Evolutionary conservation across 35 echinoderm and acorn worm genomes (phyloP).

Genomic region (Lytechinus pictus): DNA sequence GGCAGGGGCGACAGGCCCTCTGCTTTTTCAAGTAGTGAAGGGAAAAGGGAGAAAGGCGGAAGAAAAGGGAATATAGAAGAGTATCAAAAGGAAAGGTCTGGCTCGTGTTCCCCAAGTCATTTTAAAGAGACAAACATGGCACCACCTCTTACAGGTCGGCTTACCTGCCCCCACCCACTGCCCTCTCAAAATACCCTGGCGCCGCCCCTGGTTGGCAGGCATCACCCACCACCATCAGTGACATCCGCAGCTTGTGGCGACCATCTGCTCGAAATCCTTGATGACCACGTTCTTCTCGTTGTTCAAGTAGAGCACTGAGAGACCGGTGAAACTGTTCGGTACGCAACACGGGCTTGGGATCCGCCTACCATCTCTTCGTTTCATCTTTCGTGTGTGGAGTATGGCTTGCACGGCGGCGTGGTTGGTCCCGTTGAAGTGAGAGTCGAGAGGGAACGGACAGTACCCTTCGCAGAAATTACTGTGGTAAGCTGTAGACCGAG

Average conservation of each 20-base stretch:
- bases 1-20: no score
- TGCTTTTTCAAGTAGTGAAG: no score
- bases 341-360: conserved; percentile 95
- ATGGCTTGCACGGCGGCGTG: conserved; percentile 91
- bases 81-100: no score
- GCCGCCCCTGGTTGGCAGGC: no score
- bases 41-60: no score
- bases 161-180: no score
- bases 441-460: conserved; percentile 90
- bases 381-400: conserved; percentile 60
- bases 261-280: conserved; percentile 95
- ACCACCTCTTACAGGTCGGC: no score
- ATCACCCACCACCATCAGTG: conserved; percentile 47
- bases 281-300: conserved; percentile 84
- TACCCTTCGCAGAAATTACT: conserved; percentile 94
- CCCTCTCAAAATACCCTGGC: no score
- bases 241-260: conserved; percentile 92
- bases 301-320: conserved; percentile 88
- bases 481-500: conserved; percentile 73
- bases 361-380: neutral
- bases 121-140: no score
- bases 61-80: no score
- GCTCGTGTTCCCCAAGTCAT: no score
- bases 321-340: conserved; percentile 71
- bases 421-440: conserved; percentile 97